phyloP scores from a whole-genome alignment of 2,797 vertebrate genomes.

The Diceros bicornis region DNA sequence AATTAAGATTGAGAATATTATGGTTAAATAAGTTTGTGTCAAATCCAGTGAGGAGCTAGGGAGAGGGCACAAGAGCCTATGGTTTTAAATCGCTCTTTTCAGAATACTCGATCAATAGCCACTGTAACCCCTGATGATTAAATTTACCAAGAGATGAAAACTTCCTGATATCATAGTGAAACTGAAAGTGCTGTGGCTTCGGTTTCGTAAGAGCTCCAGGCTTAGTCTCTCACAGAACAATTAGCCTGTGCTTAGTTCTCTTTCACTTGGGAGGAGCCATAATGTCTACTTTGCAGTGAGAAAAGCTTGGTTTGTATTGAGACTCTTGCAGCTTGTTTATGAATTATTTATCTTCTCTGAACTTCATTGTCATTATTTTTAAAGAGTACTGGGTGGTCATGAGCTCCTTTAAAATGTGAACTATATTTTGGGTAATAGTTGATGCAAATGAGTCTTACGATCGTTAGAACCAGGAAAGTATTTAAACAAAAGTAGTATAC shows the following conservation, averaged over 20 bases:
- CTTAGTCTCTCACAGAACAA: not conserved
- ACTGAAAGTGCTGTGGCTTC: not conserved
- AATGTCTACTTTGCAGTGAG: not conserved
- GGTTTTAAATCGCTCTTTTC: not conserved
- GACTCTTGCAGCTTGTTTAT: not conserved
- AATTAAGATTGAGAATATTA: constrained; percentile 16
- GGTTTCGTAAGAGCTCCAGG: not conserved
- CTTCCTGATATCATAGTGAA: not conserved
- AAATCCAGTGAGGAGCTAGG: not conserved
- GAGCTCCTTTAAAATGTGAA: constrained; percentile 39
- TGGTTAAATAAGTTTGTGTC: not conserved
- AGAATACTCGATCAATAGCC: not conserved
- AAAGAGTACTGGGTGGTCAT: not conserved
- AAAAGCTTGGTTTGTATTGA: not conserved
- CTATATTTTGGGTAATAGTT: constrained; percentile 39
- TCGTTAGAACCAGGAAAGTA: not conserved
- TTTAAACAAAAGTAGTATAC: not conserved
- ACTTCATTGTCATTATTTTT: not conserved
- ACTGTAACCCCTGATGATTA: not conserved
- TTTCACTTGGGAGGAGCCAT: not conserved
- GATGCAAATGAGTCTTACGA: constrained; percentile 36
- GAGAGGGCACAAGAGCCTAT: not conserved
- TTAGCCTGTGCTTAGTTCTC: not conserved
- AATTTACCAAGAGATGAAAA: constrained; percentile 39
- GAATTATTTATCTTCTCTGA: constrained; percentile 42